Evolutionary conservation across 2,113 vertebrate genomes (phyloP), one percentile per base, ranked within the genome.

Genomic region (Turnix velox): DNA sequence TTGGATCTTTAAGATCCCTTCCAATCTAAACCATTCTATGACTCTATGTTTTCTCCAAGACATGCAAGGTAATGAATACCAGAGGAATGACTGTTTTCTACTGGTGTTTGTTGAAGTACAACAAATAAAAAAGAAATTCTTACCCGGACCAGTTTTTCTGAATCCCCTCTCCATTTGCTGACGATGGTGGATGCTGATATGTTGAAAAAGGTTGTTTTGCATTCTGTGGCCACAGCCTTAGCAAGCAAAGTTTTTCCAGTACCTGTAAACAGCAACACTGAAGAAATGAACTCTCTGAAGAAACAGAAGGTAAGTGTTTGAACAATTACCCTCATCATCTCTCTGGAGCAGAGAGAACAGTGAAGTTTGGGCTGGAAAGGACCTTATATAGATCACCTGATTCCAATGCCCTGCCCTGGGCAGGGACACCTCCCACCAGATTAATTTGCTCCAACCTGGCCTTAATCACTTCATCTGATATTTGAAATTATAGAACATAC

Each of bases 101-200:
- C 1, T 40, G 37, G 28, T 40, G 6, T 54, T 58, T 52, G 4
- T 18, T 48, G 4, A 46, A 83, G 5, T n/a, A 5, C 18, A 85
- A 87, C 0, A 3, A 83, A 62, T 2, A 1, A 88, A 78, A 72
- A 5, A 40, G 12, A 74, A 37, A 62, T 85, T 93, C 97, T 93
- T 97, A 99, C 99, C 98, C 98, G 96, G 84, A 99, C 98, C 57
- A 99, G 98, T 84, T 99, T 99, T 96, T 99, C 99, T 6, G 99
- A 99, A 95, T 99, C 99, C 35, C 99, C 99, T 54, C 99, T 99
- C 99, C 99, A 99, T 88, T 99, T 99, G 98, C 99, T 99, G 96
- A 99, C 98, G 52, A 99, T 99, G 93, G 98, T 99, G 69, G 99
- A 99, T 19, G 99, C 98, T 7, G 99, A 99, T 92, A 99, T 99